Conservation (phyloP, 2,888 invertebrate species). For the Leptothorax acervorum region DNA sequence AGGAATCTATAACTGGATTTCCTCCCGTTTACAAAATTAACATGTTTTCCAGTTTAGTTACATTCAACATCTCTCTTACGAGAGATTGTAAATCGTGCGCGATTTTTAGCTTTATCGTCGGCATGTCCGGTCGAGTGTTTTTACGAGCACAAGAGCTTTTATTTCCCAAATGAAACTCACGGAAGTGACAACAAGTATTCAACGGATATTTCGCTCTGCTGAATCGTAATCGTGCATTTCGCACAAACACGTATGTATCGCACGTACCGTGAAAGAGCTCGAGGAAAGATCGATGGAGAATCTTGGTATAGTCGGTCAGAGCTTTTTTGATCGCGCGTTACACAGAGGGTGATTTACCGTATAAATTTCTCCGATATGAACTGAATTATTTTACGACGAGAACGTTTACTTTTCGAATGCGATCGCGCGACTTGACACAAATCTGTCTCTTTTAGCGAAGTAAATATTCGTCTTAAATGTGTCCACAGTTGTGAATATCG, state of each 20-base stretch:
- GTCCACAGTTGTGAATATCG: not conserved
- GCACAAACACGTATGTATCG: not conserved
- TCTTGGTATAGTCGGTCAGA: not conserved
- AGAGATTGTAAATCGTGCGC: conserved; percentile 4
- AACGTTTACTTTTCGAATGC: conserved; percentile 15
- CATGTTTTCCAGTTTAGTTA: conserved; percentile 18
- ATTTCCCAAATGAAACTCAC: conserved; percentile 25
- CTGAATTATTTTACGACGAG: conserved; percentile 23
- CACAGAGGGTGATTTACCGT: not conserved
- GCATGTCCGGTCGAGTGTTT: not conserved
- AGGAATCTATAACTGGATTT: conserved; percentile 24
- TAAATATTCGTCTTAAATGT: conserved; percentile 8
- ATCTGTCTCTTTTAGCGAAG: conserved; percentile 19
- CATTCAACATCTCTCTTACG: not conserved
- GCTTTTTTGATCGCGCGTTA: conserved; percentile 20
- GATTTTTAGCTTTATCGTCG: conserved; percentile 14
- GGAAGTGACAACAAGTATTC: conserved; percentile 27
- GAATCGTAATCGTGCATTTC: conserved; percentile 18
- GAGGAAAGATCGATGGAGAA: conserved; percentile 3
- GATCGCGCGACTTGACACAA: conserved; percentile 3
- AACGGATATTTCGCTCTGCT: conserved; percentile 27
- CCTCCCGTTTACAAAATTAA: conserved; percentile 16
- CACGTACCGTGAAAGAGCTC: not conserved
- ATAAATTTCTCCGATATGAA: conserved; percentile 14
- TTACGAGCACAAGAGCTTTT: conserved; percentile 26